phyloP scores from a whole-genome alignment of 1,140 invertebrate genomes.

The Piezodorus guildinii region DNA sequence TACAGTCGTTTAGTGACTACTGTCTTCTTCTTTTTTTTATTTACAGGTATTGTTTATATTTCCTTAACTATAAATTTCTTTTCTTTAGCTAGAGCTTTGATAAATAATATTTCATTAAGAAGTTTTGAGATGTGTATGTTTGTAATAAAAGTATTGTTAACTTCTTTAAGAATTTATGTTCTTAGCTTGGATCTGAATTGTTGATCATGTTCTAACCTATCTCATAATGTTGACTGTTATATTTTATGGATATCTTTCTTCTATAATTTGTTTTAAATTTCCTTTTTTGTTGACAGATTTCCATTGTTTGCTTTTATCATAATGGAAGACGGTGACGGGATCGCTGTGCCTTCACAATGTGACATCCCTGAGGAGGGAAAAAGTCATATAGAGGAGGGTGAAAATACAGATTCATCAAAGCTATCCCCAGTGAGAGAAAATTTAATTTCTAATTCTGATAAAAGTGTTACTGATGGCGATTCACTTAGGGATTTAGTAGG shows the following conservation, averaged over 20 bases:
- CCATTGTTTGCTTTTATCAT: background rate
- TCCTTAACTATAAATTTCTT: background rate
- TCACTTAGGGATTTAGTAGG: background rate
- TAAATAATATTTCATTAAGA: too few relatives aligned
- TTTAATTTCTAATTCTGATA: background rate
- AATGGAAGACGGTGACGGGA: conserved; percentile 3
- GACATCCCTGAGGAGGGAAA: background rate
- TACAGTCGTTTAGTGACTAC: too few relatives aligned
- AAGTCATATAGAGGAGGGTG: background rate
- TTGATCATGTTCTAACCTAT: too few relatives aligned
- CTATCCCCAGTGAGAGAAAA: background rate
- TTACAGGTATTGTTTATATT: background rate
- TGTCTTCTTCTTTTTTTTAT: conserved; percentile 1
- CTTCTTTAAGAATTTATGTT: too few relatives aligned
- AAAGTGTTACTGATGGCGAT: background rate
- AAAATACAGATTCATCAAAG: background rate
- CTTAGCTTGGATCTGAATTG: too few relatives aligned
- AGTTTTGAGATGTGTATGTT: too few relatives aligned
- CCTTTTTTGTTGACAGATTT: conserved; percentile 16
- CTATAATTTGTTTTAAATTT: background rate
- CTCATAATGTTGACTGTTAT: background rate
- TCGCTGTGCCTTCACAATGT: background rate
- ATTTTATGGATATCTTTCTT: background rate
- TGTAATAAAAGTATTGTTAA: too few relatives aligned
- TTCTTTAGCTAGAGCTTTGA: too few relatives aligned